These are phyloP conservation scores for Halictus ligatus DNA, from an alignment of 2,888 invertebrate species.

Conservation along the genomic window DNA sequence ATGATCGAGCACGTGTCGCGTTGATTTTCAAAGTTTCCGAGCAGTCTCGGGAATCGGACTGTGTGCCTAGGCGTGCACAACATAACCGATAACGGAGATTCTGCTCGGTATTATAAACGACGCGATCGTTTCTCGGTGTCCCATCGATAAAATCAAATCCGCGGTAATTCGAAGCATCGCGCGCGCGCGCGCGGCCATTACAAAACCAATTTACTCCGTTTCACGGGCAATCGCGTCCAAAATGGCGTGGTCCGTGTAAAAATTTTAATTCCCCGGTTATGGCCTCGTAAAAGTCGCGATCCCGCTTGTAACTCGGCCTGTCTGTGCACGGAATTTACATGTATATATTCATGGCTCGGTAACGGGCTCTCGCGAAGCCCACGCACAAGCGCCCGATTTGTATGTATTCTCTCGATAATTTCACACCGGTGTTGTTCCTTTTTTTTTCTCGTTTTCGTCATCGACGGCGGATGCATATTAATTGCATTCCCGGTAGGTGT, in stretches of 20 bases:
- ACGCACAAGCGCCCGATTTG: constrained; percentile 6
- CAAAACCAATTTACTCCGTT: constrained; percentile 55
- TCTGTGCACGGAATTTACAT: constrained; percentile 16
- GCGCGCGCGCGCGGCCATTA: constrained; percentile 45
- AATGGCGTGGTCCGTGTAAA: constrained; percentile 43
- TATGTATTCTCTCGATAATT: constrained; percentile 41
- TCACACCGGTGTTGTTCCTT: constrained; percentile 4
- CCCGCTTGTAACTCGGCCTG: constrained; percentile 21
- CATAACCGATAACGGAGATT: neutral
- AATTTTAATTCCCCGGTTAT: constrained; percentile 51
- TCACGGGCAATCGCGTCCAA: constrained; percentile 49
- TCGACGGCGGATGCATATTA: constrained; percentile 40
- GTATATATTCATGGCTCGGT: constrained; percentile 36
- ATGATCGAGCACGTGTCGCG: neutral
- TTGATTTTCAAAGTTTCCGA: neutral
- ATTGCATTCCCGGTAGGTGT: constrained; percentile 33
- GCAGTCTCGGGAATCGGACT: neutral
- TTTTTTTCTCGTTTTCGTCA: neutral
- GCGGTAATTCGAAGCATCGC: constrained; percentile 45
- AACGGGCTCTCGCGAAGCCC: constrained; percentile 13
- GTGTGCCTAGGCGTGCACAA: neutral
- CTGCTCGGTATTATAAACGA: neutral
- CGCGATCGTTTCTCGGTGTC: constrained; percentile 43
- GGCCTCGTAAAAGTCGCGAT: constrained; percentile 33
- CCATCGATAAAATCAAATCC: constrained; percentile 53